A percentile compares a stretch with the other conserved stretches of the same genome.
Evolutionary conservation across 2,113 vertebrate species (phyloP).

Genomic region (Pseudopipra pipra): DNA sequence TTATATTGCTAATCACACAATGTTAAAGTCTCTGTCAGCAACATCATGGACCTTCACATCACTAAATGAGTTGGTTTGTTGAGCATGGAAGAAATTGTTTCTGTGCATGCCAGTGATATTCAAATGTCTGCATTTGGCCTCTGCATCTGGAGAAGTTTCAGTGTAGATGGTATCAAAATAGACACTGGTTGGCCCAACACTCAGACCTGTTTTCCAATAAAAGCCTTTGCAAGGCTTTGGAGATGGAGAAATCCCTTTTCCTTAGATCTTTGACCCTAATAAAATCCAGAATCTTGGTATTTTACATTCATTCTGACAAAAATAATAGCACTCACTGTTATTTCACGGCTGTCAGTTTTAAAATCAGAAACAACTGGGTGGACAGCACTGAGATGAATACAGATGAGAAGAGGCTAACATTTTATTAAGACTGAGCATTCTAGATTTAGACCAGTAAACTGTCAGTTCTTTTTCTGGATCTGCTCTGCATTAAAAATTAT

Average conservation of each 20-base stretch:
- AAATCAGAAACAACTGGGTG: not conserved
- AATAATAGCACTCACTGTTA: not conserved
- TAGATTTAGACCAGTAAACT: not conserved
- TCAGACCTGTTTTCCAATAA: not conserved
- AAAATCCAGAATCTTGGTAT: not conserved
- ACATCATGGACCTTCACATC: not conserved
- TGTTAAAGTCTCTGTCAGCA: not conserved
- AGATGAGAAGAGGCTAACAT: not conserved
- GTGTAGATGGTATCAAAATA: not conserved
- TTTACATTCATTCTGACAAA: not conserved
- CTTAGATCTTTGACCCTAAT: not conserved
- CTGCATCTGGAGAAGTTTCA: not conserved
- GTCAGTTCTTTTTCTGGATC: not conserved
- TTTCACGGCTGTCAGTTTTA: not conserved
- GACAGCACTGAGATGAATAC: not conserved
- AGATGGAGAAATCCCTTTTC: not conserved
- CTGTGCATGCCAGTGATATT: not conserved
- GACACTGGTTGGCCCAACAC: not conserved
- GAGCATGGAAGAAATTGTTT: not conserved
- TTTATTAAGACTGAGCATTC: not conserved
- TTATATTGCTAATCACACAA: not conserved
- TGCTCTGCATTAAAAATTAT: not conserved
- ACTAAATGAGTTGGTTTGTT: not conserved
- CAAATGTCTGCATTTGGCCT: not conserved
- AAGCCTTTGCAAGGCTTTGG: not conserved